Evolutionary conservation across 2,797 vertebrate genomes (phyloP).

Genomic region (Acipenser oxyrinchus): DNA sequence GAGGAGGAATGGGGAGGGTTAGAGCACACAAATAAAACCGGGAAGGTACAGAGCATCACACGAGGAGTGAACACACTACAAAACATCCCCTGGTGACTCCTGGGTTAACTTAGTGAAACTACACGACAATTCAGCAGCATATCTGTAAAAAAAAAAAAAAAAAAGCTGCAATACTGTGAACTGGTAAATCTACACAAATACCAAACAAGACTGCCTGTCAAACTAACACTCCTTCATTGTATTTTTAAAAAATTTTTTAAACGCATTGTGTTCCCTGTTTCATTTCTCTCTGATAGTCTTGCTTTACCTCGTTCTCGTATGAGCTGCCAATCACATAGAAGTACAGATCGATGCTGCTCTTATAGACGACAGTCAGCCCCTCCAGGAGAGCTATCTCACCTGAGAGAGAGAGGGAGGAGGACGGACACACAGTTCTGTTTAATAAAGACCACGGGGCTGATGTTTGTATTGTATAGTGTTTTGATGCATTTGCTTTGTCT

Average conservation of each 20-base stretch:
- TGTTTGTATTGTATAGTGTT: no score
- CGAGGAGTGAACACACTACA: no score
- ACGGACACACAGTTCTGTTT: background rate
- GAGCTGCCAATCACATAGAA: conserved; percentile 94
- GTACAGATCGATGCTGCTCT: conserved; percentile 92
- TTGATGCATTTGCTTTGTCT: no score
- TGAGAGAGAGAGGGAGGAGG: conserved; percentile 27
- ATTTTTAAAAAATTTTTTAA: no score
- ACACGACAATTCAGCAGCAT: no score
- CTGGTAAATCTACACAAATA: background rate
- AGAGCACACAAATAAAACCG: background rate
- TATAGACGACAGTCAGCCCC: conserved; percentile 88
- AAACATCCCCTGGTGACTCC: no score
- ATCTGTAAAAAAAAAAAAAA: no score
- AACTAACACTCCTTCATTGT: background rate
- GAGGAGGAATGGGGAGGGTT: conserved; percentile 15
- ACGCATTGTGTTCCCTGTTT: background rate
- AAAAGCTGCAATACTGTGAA: background rate
- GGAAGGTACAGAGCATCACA: no score
- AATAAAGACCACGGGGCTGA: no score
- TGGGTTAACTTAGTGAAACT: no score
- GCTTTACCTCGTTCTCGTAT: conserved; percentile 84
- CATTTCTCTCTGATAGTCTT: background rate
- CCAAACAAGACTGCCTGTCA: background rate
- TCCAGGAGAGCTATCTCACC: conserved; percentile 89